Conservation (phyloP, 1,140 invertebrate genomes). For the Cyclargus thomasi region DNA sequence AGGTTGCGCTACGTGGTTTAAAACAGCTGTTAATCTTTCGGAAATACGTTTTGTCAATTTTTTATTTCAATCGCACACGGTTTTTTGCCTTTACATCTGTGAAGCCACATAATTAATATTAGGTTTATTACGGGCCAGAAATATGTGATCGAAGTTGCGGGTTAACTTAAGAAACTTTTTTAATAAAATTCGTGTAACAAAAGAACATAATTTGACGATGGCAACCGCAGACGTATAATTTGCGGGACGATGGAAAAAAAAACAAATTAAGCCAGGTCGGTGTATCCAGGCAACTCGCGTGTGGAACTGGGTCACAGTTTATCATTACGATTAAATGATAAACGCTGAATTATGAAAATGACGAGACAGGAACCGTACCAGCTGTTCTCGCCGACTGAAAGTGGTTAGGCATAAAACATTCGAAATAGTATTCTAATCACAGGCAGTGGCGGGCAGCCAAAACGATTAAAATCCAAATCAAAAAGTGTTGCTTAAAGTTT, state of each 20-base stretch:
- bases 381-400: not conserved
- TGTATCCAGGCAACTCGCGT: conserved; percentile 36
- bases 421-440: conserved; percentile 1
- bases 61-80: no score
- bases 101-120: no score
- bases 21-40: no score
- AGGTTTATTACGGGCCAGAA: no score
- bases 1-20: no score
- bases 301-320: conserved; percentile 46
- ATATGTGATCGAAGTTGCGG: no score
- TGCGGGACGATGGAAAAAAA: conserved; percentile 16
- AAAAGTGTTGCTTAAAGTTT: not conserved
- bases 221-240: not conserved
- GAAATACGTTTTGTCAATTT: no score
- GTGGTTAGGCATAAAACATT: conserved; percentile 12
- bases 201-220: not conserved
- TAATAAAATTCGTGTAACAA: not conserved
- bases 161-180: not conserved
- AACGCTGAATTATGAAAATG: conserved; percentile 47
- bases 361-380: conserved; percentile 24
- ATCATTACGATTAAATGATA: conserved; percentile 56
- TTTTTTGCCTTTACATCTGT: no score
- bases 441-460: not conserved
- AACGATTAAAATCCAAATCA: not conserved
- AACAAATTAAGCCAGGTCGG: conserved; percentile 34